Base-by-base conservation (phyloP, 2,113 vertebrate species). In the Ctenodactylus gundi region DNA sequence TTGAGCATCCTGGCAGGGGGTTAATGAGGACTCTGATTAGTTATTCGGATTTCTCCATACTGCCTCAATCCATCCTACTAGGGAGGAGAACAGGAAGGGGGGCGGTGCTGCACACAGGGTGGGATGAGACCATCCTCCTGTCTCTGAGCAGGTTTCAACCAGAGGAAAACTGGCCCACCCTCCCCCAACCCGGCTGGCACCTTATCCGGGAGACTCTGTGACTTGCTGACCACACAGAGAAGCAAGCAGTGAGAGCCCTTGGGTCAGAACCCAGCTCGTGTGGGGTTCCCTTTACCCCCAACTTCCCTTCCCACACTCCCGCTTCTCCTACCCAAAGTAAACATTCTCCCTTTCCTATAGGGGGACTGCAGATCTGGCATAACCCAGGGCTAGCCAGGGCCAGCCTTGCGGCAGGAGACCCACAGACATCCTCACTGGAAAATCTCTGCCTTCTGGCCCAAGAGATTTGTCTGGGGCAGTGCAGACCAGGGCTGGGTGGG, bases 11-110 rank as follows among this genome's bases (percentile, higher is more conserved):
- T 97, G n/a, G 98, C 73, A 86, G 98, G 99, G 99, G 98, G 99
- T 98, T 99, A 99, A 99, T 99, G 99, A 99, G 99, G 98, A 98
- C 98, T 98, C 98, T 99, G 99, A 99, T 99, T 99, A 99, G 99
- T 99, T 99, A 99, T 99, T 98, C 98, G 97, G 98, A 98, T 98
- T 98, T 97, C 97, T 98, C 72, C 29, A 88, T 57, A 95, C 93
- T 96, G 98, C 98, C 97, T 98, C 96, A 85, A 98, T 98, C 98
- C 97, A 96, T 98, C 97, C 98, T 98, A 7, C 9, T 75, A 85
- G 91, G 94, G 88, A 95, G 95, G 96, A 93, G 36, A 94, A 85
- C 36, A 8, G 78, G 88, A 91, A 90, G 94, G 80, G 21, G n/a
- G 67, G 78, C 64, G 46, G 82, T 25, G 70, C 46, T 29, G 55